These are phyloP conservation scores for Piliocolobus tephrosceles DNA, from an alignment of 2,113 vertebrate species.

Conservation along the genomic window DNA sequence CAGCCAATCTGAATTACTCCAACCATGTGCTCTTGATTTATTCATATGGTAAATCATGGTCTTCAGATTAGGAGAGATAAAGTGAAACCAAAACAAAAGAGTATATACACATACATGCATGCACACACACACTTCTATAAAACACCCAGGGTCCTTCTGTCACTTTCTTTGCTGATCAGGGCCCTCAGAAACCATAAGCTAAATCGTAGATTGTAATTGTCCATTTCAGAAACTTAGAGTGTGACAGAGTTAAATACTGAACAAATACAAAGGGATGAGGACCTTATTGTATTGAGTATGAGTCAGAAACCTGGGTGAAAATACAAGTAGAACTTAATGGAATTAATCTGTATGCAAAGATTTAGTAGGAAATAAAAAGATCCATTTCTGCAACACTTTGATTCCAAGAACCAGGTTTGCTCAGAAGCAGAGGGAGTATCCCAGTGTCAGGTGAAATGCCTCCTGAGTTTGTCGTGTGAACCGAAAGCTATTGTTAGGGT, in stretches of 20 bases:
- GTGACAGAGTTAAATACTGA: neutral
- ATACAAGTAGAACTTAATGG: neutral
- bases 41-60: conserved; percentile 14
- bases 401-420: neutral
- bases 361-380: conserved; percentile 32
- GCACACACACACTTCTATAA: neutral
- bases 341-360: neutral
- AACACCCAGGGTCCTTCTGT: neutral
- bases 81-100: conserved; percentile 36
- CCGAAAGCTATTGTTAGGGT: neutral
- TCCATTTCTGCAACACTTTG: neutral
- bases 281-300: neutral
- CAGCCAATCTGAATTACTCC: neutral
- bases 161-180: neutral
- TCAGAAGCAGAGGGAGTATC: neutral
- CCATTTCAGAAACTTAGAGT: neutral
- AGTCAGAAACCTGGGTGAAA: neutral
- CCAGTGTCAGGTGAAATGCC: neutral
- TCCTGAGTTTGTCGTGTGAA: neutral
- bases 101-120: neutral
- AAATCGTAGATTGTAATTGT: conserved; percentile 31
- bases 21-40: conserved; percentile 46
- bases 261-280: neutral
- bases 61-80: neutral
- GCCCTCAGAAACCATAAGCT: neutral